Evolutionary conservation across 1,140 invertebrate genomes (phyloP).

Genomic region (Fragariocoptes setiger): DNA sequence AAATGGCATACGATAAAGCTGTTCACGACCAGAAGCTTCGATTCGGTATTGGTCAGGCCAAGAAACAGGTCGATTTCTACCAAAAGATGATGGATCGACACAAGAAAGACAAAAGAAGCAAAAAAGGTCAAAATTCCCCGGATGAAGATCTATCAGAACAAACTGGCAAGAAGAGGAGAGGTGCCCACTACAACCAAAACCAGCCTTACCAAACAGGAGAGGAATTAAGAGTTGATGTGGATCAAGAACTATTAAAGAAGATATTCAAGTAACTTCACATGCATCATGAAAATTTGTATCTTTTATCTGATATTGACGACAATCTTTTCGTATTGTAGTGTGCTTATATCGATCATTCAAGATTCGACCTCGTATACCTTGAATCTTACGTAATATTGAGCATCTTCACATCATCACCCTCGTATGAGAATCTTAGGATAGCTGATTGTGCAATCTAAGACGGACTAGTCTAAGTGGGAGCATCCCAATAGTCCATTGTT

Average conservation of each 20-base stretch:
- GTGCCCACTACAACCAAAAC: not conserved
- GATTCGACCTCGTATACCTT: no score
- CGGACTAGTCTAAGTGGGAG: no score
- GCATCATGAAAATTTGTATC: no score
- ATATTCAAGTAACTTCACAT: constrained; percentile 7
- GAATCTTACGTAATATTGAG: no score
- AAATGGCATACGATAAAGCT: constrained; percentile 58
- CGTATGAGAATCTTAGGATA: no score
- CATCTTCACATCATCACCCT: no score
- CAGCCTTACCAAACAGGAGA: constrained; percentile 1
- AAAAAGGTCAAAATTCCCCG: not conserved
- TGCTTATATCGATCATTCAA: no score
- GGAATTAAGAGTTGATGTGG: not conserved
- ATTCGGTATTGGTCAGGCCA: constrained; percentile 60
- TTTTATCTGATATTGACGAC: no score
- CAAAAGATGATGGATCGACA: constrained; percentile 41
- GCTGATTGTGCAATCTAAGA: no score
- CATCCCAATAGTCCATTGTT: constrained; percentile 53
- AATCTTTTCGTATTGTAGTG: no score
- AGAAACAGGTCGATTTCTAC: constrained; percentile 55
- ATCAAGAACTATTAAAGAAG: constrained; percentile 1
- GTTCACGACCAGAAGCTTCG: constrained; percentile 49
- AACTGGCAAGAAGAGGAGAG: constrained; percentile 2
- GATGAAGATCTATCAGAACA: constrained; percentile 1
- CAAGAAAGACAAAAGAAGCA: constrained; percentile 18